Evolutionary conservation across 2,888 invertebrate species (phyloP).

Genomic region (Agelastica alni): DNA sequence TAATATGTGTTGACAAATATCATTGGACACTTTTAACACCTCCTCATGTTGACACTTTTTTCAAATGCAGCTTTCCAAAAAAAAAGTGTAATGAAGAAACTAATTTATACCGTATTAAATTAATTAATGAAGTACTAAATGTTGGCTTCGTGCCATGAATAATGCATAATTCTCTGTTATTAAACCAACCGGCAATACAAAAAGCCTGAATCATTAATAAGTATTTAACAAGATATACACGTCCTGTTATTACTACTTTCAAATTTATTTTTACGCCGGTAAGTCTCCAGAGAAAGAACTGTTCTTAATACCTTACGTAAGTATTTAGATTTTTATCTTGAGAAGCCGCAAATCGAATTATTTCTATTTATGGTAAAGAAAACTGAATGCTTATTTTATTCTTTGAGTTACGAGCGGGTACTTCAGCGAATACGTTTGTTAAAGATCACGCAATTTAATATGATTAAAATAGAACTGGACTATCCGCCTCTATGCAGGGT

Average conservation of each 20-base stretch:
- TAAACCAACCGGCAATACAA: conserved; percentile 30
- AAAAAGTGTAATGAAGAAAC: no score
- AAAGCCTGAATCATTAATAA: conserved; percentile 31
- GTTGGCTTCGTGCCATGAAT: conserved; percentile 35
- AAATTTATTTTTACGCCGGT: conserved; percentile 27
- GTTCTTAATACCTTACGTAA: conserved; percentile 14
- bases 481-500: no score
- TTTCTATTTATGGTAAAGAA: neutral
- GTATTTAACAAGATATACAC: conserved; percentile 21
- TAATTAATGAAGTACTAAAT: conserved; percentile 40
- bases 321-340: conserved; percentile 12
- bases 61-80: no score
- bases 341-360: neutral
- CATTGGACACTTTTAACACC: neutral
- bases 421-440: no score
- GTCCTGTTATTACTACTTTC: conserved; percentile 29
- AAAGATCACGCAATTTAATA: no score
- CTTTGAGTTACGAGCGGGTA: no score
- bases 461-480: no score
- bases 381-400: no score
- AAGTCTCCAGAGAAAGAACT: conserved; percentile 21
- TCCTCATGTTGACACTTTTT: no score
- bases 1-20: neutral
- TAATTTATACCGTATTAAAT: conserved; percentile 30
- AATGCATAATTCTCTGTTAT: conserved; percentile 35